A percentile compares a stretch with the other conserved stretches of the same genome.
Evolutionary conservation across 2,113 vertebrate genomes (phyloP).

Genomic region (Butorides virescens): DNA sequence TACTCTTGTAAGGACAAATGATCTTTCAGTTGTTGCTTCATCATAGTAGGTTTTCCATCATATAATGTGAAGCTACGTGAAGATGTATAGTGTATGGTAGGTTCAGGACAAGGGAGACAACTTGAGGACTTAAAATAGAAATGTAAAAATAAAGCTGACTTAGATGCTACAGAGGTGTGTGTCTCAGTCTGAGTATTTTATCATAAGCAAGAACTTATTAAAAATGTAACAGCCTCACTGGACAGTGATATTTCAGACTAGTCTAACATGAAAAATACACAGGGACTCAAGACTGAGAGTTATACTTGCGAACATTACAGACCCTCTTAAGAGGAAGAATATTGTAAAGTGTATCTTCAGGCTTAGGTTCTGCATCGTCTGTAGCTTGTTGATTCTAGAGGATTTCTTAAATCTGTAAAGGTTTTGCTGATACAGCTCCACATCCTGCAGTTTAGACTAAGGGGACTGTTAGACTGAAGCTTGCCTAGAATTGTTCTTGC

Average conservation of each 20-base stretch:
- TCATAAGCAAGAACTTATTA: not conserved
- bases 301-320: not conserved
- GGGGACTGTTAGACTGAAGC: not conserved
- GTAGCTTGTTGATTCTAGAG: not conserved
- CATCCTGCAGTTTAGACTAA: not conserved
- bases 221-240: not conserved
- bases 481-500: not conserved
- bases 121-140: not conserved
- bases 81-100: not conserved
- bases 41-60: not conserved
- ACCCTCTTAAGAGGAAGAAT: not conserved
- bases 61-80: not conserved
- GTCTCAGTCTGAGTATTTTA: not conserved
- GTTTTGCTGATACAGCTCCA: not conserved
- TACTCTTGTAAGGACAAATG: conserved; percentile 73
- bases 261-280: not conserved
- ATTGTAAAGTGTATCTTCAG: not conserved
- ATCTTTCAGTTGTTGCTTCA: not conserved
- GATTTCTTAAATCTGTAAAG: not conserved
- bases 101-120: not conserved
- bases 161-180: not conserved
- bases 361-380: not conserved
- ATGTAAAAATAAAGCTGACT: not conserved
- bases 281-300: not conserved
- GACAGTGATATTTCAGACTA: not conserved